Conservation (phyloP, 2,888 invertebrate genomes). For the Ornithoptera priamus region DNA sequence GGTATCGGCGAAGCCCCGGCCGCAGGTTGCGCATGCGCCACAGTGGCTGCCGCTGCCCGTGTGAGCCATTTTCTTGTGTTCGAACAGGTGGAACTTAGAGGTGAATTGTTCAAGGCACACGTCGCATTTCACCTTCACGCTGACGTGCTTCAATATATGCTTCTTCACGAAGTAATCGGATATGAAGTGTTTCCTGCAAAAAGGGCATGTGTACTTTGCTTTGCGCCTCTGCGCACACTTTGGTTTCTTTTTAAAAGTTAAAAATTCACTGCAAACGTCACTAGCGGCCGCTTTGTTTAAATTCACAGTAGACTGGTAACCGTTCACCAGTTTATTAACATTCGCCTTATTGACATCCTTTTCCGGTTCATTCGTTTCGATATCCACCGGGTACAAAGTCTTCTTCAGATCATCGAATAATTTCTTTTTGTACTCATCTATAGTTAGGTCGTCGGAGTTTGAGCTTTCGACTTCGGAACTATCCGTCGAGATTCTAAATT, state of each 20-base stretch:
- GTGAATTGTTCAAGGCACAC: slow-evolving; percentile 48
- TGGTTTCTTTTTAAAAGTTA: slow-evolving; percentile 58
- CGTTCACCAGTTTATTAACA: slow-evolving; percentile 50
- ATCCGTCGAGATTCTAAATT: slow-evolving; percentile 61
- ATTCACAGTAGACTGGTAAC: slow-evolving; percentile 40
- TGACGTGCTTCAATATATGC: slow-evolving; percentile 57
- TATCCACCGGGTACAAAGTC: slow-evolving; percentile 3
- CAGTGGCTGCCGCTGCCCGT: slow-evolving; percentile 41
- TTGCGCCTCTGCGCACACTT: slow-evolving; percentile 36
- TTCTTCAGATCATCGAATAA: slow-evolving; percentile 19
- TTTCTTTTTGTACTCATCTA: not conserved
- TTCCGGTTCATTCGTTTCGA: slow-evolving; percentile 36
- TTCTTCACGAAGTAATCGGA: slow-evolving; percentile 63
- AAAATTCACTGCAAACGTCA: slow-evolving; percentile 60
- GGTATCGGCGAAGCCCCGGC: slow-evolving; percentile 46
- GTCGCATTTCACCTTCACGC: slow-evolving; percentile 46
- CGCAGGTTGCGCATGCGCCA: slow-evolving; percentile 52
- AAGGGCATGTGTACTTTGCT: slow-evolving; percentile 54
- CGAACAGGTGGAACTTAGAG: slow-evolving; percentile 60
- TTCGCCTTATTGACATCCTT: slow-evolving; percentile 49
- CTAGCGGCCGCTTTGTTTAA: slow-evolving; percentile 30
- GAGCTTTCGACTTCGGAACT: slow-evolving; percentile 41
- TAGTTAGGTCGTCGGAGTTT: slow-evolving; percentile 10
- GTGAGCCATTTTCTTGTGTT: slow-evolving; percentile 62
- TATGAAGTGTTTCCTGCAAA: slow-evolving; percentile 65